phyloP scores from a whole-genome alignment of 2,888 invertebrate genomes.

The Nemotelus pantherinus region DNA sequence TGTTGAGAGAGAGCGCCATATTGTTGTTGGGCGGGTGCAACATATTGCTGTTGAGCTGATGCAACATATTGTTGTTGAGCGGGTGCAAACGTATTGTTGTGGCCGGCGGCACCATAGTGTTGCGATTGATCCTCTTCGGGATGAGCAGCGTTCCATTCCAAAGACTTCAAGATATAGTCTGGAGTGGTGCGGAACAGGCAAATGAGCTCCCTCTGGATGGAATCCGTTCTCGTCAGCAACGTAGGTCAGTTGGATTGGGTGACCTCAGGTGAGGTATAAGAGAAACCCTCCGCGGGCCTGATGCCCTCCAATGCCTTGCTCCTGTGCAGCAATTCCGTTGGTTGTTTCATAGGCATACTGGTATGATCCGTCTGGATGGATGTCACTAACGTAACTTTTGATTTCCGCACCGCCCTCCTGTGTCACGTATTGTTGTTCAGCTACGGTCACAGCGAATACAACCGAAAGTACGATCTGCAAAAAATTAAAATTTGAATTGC shows the following conservation, averaged over 20 bases:
- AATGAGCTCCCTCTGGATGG: conserved; percentile 8
- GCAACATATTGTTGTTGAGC: too few species aligned
- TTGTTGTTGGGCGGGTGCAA: too few species aligned
- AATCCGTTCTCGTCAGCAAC: conserved; percentile 2
- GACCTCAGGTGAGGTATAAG: conserved; percentile 70
- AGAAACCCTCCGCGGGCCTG: conserved; percentile 56
- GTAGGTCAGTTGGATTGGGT: conserved; percentile 63
- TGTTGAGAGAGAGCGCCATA: too few species aligned
- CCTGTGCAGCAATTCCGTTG: conserved; percentile 52
- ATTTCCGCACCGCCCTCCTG: conserved; percentile 57
- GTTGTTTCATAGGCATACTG: too few species aligned
- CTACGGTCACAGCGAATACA: conserved; percentile 7
- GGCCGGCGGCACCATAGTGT: conserved; percentile 4
- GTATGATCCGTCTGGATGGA: neutral
- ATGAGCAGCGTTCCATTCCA: conserved; percentile 19
- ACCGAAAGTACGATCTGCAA: neutral
- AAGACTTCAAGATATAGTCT: conserved; percentile 49
- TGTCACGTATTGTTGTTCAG: neutral
- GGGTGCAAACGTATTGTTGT: neutral
- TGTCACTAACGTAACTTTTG: conserved; percentile 2
- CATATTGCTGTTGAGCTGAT: too few species aligned
- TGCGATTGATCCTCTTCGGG: neutral
- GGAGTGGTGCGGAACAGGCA: conserved; percentile 8
- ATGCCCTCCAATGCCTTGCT: conserved; percentile 66
- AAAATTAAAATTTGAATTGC: neutral